Evolutionary conservation across 2,888 invertebrate species (phyloP).

Genomic region (Andrena fulva): DNA sequence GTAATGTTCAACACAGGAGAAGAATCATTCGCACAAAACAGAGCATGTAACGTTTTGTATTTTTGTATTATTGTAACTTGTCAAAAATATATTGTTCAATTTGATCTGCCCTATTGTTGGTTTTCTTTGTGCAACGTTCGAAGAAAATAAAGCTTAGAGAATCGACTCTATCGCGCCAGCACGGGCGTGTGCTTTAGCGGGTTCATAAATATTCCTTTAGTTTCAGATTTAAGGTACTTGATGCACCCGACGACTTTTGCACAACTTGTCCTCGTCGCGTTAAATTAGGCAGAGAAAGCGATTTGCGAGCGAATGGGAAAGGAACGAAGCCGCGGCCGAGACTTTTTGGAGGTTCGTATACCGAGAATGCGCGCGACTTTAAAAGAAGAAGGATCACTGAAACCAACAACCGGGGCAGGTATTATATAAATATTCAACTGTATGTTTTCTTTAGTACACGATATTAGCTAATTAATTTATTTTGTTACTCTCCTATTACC

Average conservation of each 20-base stretch:
- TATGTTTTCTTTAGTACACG: constrained; percentile 78
- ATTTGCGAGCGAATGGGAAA: constrained; percentile 3
- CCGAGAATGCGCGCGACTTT: not conserved
- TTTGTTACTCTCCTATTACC: constrained; percentile 84
- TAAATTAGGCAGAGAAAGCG: not conserved
- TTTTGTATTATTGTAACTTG: constrained; percentile 78
- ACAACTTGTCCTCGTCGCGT: not conserved
- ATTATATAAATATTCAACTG: constrained; percentile 81
- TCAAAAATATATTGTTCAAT: constrained; percentile 82
- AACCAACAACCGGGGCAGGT: constrained; percentile 82
- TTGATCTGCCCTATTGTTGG: constrained; percentile 82
- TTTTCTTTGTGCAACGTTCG: constrained; percentile 75
- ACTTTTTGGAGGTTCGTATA: not conserved
- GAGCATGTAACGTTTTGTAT: constrained; percentile 78
- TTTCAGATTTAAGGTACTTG: constrained; percentile 4
- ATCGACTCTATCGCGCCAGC: not conserved
- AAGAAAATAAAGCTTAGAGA: not conserved
- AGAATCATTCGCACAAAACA: constrained; percentile 76
- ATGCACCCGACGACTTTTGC: not conserved
- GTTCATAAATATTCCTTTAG: constrained; percentile 12
- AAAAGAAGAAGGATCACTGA: constrained; percentile 49
- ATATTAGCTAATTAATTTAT: constrained; percentile 81
- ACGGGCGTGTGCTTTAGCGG: not conserved
- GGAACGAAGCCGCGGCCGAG: not conserved
- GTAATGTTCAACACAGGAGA: constrained; percentile 57